Conservation (phyloP, 2,888 invertebrate species). For the Acrocera orbiculus region DNA sequence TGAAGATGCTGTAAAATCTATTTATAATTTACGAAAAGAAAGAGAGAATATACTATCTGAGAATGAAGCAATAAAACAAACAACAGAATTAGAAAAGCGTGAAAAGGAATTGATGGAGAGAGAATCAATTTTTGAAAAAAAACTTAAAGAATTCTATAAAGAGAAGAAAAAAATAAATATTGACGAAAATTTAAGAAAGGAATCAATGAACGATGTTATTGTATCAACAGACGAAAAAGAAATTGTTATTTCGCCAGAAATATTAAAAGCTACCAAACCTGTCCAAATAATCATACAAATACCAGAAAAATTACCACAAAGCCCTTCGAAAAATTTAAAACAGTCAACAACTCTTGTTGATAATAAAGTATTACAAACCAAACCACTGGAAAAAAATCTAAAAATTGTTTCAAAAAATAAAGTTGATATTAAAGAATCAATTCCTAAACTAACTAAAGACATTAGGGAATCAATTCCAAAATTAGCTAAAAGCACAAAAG, state of each 20-base stretch:
- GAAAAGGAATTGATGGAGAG: slow-evolving; percentile 21
- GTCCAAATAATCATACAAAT: no score
- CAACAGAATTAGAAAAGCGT: slow-evolving; percentile 12
- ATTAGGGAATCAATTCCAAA: no score
- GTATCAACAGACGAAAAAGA: not conserved
- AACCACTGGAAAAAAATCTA: no score
- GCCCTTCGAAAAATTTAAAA: no score
- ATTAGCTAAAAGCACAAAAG: no score
- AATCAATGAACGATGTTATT: slow-evolving; percentile 4
- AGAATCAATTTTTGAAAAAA: slow-evolving; percentile 18
- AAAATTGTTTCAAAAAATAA: no score
- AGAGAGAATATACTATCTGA: slow-evolving; percentile 17
- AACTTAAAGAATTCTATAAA: slow-evolving; percentile 17
- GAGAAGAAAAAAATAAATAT: slow-evolving; percentile 1
- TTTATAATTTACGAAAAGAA: slow-evolving; percentile 19
- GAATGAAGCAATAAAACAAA: slow-evolving; percentile 6
- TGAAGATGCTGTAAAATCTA: slow-evolving; percentile 12
- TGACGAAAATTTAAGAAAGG: slow-evolving; percentile 3
- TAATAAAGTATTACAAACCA: no score
- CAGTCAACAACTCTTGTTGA: no score
- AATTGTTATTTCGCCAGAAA: not conserved
- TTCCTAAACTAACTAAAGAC: no score
- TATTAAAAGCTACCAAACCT: no score
- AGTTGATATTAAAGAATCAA: no score
- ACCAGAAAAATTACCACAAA: no score